Percentiles rank a stretch among this genome's conserved stretches.
Evolutionary conservation across 2,113 vertebrate genomes (phyloP).

Genomic region (Cinclus mexicanus): DNA sequence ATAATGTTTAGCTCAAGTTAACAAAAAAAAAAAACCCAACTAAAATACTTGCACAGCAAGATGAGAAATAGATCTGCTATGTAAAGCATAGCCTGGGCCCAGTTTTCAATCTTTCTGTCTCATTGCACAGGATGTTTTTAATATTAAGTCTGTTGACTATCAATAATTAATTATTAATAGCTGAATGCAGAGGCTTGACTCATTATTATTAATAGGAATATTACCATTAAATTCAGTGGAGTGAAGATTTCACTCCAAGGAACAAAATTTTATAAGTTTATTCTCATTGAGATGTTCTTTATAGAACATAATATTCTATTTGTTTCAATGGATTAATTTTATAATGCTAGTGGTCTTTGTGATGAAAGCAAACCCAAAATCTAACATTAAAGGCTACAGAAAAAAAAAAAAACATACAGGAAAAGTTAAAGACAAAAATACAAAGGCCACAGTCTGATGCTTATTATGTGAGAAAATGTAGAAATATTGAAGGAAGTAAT

Average conservation of each 20-base stretch:
- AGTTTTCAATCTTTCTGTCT: neutral
- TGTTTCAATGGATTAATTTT: neutral
- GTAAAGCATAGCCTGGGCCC: neutral
- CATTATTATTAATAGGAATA: neutral
- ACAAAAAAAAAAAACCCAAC: neutral
- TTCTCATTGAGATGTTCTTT: neutral
- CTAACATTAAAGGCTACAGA: neutral
- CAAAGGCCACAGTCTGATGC: neutral
- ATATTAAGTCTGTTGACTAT: neutral
- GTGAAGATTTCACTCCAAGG: neutral
- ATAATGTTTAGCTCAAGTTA: neutral
- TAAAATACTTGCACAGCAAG: neutral
- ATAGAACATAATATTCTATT: neutral
- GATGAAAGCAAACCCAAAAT: neutral
- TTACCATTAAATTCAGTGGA: neutral
- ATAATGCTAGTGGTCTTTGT: neutral
- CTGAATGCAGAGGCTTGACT: neutral
- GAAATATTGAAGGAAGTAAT: neutral
- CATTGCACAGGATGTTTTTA: neutral
- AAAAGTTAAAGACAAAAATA: neutral
- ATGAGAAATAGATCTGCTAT: neutral
- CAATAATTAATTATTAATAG: neutral
- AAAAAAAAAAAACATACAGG: neutral
- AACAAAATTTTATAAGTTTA: neutral
- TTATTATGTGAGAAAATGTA: neutral